A percentile compares a stretch with the other conserved stretches of the same genome.
These are phyloP conservation scores for Balanococcus diminutus DNA, from an alignment of 2,888 invertebrate genomes.

Conservation along the genomic window DNA sequence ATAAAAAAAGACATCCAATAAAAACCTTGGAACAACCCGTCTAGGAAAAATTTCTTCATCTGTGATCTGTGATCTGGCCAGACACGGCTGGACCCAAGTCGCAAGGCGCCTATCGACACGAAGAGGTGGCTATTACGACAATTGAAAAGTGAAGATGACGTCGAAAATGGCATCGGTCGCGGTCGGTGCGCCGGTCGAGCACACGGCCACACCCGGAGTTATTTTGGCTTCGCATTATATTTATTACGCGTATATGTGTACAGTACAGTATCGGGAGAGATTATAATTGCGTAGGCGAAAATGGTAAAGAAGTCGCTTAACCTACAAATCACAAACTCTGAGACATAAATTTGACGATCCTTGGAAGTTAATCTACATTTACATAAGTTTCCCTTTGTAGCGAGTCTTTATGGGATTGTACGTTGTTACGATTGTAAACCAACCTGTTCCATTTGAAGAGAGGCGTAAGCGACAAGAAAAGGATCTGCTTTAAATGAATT, in stretches of 20 bases:
- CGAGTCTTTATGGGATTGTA: slow-evolving; percentile 50
- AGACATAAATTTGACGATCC: slow-evolving; percentile 51
- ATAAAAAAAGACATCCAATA: no score
- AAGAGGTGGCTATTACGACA: neutral
- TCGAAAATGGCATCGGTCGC: neutral
- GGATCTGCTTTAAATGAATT: slow-evolving; percentile 53
- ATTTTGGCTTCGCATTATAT: slow-evolving; percentile 50
- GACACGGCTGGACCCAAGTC: neutral
- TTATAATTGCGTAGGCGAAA: slow-evolving; percentile 50
- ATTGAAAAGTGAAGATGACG: neutral
- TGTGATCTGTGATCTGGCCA: no score
- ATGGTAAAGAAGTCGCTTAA: slow-evolving; percentile 43
- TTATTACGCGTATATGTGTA: slow-evolving; percentile 32
- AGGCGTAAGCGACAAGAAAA: slow-evolving; percentile 47
- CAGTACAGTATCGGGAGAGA: neutral
- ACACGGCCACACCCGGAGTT: slow-evolving; percentile 45
- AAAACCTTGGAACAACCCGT: no score
- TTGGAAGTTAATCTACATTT: slow-evolving; percentile 53
- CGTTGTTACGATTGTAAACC: slow-evolving; percentile 49
- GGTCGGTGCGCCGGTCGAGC: neutral
- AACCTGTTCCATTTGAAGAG: slow-evolving; percentile 51
- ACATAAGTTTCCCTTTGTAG: slow-evolving; percentile 52
- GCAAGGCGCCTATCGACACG: neutral
- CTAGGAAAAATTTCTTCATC: no score
- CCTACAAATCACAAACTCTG: slow-evolving; percentile 50